Base-by-base conservation (phyloP, 2,888 invertebrate species). In the Pterostichus niger region DNA sequence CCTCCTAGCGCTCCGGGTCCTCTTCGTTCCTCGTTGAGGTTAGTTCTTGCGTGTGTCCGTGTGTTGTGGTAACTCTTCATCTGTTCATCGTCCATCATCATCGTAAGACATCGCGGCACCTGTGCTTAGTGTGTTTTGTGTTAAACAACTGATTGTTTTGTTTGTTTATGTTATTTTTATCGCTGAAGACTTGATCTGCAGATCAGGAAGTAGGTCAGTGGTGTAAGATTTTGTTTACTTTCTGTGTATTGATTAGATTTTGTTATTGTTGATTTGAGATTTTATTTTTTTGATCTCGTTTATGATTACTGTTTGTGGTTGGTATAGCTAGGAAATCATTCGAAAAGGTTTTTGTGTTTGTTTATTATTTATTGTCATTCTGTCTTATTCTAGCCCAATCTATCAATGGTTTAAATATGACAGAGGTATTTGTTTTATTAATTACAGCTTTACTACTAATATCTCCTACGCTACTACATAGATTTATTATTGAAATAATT, bases 181-280 rank as follows among this genome's bases (percentile, higher is more conserved):
- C 56, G 17, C 9, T 6, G 56, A 56, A 56, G 56, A 56, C 17
- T 56, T 56, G 56, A 56, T 56, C 24, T 56, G 17, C 2, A 40
- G 68, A 71, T 31, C 17, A 71, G 44, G 68, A 71, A 71, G 68
- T 71, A 71, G 68, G 68, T 71, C 68, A 71, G 68, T 64, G 33
- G 24, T 40, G 68, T 15, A 40, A 17, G 44, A 56, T 40, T 40
- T 71, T 71, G 68, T 71, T 71, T 71, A 71, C 68, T n/a, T 71
- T 71, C 40, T 49, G 49, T 11, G 64, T 64, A 64, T 64, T 64
- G 64, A 64, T 64, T 64, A 49, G n/a, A 64, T 35, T 49, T 71
- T 71, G 68, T 71, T 71, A 71, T 71, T 71, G 68, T 64, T 64
- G 11, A 40, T 40, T 40, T 40, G 40, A 40, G 40, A 49, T 49